Conservation (phyloP, 1,140 invertebrate species). For the Leptonema lineaticorne region DNA sequence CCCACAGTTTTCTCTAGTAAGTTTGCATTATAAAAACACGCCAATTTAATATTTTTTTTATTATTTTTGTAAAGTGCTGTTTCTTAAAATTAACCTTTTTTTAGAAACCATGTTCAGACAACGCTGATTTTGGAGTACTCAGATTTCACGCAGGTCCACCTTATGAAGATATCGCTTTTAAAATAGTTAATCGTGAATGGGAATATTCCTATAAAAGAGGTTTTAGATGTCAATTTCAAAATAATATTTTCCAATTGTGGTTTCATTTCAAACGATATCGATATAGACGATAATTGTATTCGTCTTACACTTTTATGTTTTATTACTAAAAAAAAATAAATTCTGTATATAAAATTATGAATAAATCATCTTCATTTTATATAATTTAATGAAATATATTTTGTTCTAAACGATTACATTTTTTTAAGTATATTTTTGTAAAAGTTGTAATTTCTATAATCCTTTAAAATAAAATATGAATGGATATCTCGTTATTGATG, state of each 20-base stretch:
- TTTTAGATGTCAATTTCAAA: constrained; percentile 98
- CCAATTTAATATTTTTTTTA: constrained; percentile 6
- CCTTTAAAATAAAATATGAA: too few relatives aligned
- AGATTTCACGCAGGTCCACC: constrained; percentile 96
- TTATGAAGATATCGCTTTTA: constrained; percentile 99
- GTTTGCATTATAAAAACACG: constrained; percentile 42
- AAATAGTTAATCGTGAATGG: constrained; percentile 99
- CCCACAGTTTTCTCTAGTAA: constrained; percentile 89
- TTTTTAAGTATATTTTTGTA: too few relatives aligned
- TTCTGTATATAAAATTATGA: too few relatives aligned
- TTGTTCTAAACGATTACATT: too few relatives aligned
- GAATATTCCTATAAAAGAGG: constrained; percentile 98
- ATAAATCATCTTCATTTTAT: too few relatives aligned
- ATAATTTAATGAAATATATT: too few relatives aligned
- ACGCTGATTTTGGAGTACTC: constrained; percentile 93
- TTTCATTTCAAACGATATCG: constrained; percentile 98
- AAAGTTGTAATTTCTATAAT: too few relatives aligned
- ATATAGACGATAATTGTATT: constrained; percentile 92
- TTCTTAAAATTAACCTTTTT: constrained; percentile 47
- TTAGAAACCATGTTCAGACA: constrained; percentile 86
- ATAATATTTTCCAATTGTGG: constrained; percentile 99
- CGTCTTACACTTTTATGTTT: too few relatives aligned
- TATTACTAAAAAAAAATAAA: too few relatives aligned
- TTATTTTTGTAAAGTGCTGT: constrained; percentile 23
- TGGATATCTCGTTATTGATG: too few relatives aligned